Evolutionary conservation across 2,888 invertebrate genomes (phyloP).

Genomic region (Heliconius charithonia): DNA sequence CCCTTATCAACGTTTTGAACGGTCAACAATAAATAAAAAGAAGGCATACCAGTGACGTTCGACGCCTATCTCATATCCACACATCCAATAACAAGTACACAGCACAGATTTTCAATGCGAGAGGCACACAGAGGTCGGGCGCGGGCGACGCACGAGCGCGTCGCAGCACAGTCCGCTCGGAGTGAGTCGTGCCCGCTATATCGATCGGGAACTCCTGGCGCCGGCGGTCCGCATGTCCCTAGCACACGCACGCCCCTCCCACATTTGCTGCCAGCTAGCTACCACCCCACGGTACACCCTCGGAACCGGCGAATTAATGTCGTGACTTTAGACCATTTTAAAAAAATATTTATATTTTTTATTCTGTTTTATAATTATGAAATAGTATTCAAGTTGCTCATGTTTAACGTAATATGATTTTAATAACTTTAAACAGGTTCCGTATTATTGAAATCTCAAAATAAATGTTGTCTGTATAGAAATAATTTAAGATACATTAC

Average conservation of each 20-base stretch:
- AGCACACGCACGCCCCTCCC: constrained; percentile 78
- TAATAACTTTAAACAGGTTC: not conserved
- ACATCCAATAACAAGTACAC: constrained; percentile 58
- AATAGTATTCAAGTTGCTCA: not conserved
- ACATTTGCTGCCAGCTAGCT: constrained; percentile 45
- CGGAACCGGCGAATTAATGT: constrained; percentile 42
- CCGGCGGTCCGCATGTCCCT: constrained; percentile 81
- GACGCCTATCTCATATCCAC: constrained; percentile 74
- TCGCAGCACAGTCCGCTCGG: constrained; percentile 65
- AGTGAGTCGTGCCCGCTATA: constrained; percentile 67
- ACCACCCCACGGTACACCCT: constrained; percentile 45
- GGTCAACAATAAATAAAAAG: constrained; percentile 20
- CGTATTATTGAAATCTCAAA: not conserved
- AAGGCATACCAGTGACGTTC: constrained; percentile 63
- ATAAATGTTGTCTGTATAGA: too few species aligned
- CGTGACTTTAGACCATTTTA: constrained; percentile 43
- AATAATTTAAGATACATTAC: too few species aligned
- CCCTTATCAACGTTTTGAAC: not conserved
- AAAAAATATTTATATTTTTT: constrained; percentile 15
- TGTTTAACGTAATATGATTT: not conserved
- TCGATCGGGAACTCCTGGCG: constrained; percentile 78
- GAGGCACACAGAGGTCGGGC: constrained; percentile 56
- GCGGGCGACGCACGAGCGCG: constrained; percentile 65
- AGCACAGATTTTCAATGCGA: constrained; percentile 51
- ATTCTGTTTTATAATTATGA: constrained; percentile 20